Evolutionary conservation across 2,113 vertebrate species (phyloP).

Genomic region (Tamias sibiricus): DNA sequence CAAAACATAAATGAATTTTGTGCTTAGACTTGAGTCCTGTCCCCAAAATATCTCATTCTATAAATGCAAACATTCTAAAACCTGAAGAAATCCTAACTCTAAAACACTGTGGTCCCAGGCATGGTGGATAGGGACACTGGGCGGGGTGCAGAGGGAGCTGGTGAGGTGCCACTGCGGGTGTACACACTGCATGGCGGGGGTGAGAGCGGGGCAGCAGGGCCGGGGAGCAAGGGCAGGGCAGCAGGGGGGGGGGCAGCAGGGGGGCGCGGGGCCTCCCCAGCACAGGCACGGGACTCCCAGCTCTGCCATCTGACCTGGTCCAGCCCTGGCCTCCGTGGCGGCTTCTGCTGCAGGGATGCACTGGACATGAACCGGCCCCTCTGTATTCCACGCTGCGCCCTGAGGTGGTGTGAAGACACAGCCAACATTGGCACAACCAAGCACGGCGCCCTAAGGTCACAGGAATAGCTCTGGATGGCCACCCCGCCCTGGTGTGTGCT

Average conservation of each 20-base stretch:
- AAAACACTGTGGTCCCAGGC: neutral
- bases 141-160: fast-evolving
- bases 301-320: neutral
- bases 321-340: neutral
- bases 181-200: neutral
- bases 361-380: neutral
- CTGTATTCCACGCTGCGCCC: neutral
- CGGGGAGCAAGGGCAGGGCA: too few relatives aligned
- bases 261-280: neutral
- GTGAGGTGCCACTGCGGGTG: neutral
- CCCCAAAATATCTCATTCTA: neutral
- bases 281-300: neutral
- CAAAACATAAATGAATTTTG: neutral
- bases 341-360: neutral
- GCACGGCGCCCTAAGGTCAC: neutral
- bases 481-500: neutral
- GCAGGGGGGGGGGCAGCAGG: too few relatives aligned
- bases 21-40: neutral
- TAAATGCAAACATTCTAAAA: neutral
- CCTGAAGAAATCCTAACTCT: neutral
- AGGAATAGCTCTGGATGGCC: neutral
- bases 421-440: neutral
- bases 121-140: too few relatives aligned
- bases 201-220: too few relatives aligned
- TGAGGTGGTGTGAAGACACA: neutral